Percentiles rank a stretch among this genome's conserved stretches.
Conservation (phyloP, 2,888 invertebrate species). For the Leptinotarsa haldemani region DNA sequence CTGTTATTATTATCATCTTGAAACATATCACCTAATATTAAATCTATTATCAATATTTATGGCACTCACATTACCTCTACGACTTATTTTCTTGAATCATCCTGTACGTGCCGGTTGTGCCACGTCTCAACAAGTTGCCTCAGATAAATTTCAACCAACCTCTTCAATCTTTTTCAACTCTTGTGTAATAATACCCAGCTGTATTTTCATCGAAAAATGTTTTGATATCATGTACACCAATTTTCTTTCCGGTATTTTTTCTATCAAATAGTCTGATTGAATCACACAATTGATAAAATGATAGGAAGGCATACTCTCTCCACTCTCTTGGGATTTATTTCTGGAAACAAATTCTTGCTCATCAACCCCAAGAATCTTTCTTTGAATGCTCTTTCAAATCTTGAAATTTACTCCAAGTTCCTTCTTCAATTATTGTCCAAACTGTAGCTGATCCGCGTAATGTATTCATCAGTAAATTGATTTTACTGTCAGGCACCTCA, state of each 20-base stretch:
- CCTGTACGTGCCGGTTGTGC: not conserved
- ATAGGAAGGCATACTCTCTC: not conserved
- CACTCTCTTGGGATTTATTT: not conserved
- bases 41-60: not conserved
- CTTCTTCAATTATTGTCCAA: not conserved
- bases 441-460: not conserved
- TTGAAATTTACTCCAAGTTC: not conserved
- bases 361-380: not conserved
- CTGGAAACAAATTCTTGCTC: conserved; percentile 5
- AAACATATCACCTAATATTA: not conserved
- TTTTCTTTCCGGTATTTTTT: not conserved
- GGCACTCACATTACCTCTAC: not conserved
- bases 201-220: conserved; percentile 4
- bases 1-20: not conserved
- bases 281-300: not conserved
- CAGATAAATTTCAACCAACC: conserved; percentile 4
- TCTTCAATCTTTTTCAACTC: conserved; percentile 16
- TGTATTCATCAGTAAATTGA: not conserved
- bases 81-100: not conserved
- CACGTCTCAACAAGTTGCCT: not conserved
- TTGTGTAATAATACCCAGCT: conserved; percentile 5
- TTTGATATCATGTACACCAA: conserved; percentile 5
- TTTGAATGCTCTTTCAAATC: not conserved
- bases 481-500: conserved; percentile 22
- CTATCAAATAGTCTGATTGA: not conserved